Base-by-base conservation (phyloP, 1,140 invertebrate genomes). In the Bombus waltoni region DNA sequence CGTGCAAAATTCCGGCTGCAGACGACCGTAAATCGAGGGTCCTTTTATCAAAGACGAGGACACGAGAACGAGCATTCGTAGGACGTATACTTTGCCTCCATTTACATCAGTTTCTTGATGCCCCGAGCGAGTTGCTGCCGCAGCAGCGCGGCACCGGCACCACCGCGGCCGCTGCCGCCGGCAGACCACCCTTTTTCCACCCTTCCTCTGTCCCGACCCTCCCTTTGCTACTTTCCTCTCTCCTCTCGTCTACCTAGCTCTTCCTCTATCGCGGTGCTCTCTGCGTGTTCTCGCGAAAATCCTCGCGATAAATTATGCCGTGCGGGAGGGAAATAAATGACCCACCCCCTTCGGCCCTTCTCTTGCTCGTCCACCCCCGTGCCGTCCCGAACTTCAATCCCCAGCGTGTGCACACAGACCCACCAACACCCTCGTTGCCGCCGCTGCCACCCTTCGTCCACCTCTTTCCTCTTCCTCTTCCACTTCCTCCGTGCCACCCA, bases 261-360 rank as follows among this genome's bases (percentile, higher is more conserved):
- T 83, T 87, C 85, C 90, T 90, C 88, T 88, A 90, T 91, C 90
- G 87, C 89, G 87, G 86, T 75, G 80, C 87, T 88, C 93, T 93
- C 93, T 94, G 93, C 94, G 93, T 95, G 94, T 94, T 95, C 94
- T 95, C 94, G 94, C 93, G 94, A 94, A 95, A 95, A 95, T 95
- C 94, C 94, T 95, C 94, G 94, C 95, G 94, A 95, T 95, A 95
- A 95, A 95, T 95, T 95, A 95, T 95, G 94, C 94, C 93, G 92
- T 92, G 94, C 94, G 92, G 93, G 92, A 92, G 93, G 93, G 94
- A 94, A 95, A 95, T 95, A 95, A 95, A 95, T 95, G 95, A 95
- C 94, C 94, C 94, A 94, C 93, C 94, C 94, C 94, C 89, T 89
- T 88, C 85, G 90, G 92, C 92, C 89, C 91, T 93, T 93, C 93